These are phyloP conservation scores for Stylophora pistillata DNA, from an alignment of 64 coral and sea anemone genomes.

Conservation along the genomic window DNA sequence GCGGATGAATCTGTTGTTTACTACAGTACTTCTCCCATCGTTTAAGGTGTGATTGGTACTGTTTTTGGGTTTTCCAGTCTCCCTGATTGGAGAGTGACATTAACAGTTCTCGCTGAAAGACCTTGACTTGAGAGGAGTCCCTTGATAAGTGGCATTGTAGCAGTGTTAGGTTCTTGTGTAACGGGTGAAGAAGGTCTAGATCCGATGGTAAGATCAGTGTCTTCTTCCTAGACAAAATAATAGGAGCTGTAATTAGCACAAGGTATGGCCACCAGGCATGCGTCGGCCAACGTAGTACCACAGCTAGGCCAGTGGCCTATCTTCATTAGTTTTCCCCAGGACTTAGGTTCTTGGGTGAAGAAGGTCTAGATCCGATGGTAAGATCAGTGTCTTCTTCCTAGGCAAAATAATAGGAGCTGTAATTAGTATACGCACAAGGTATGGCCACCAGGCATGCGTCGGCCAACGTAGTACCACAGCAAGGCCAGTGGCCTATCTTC, in stretches of 20 bases:
- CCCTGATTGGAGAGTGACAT: slow-evolving; percentile 34
- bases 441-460: too few relatives aligned
- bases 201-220: slow-evolving; percentile 18
- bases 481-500: too few relatives aligned
- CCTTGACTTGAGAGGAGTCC: slow-evolving; percentile 7
- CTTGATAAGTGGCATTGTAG: slow-evolving; percentile 42
- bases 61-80: slow-evolving; percentile 15
- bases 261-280: slow-evolving; percentile 48
- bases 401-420: slow-evolving; percentile 23
- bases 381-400: slow-evolving; percentile 27
- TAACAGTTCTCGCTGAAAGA: slow-evolving; percentile 22
- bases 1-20: too few relatives aligned
- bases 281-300: too few relatives aligned
- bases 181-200: neutral
- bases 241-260: slow-evolving; percentile 31
- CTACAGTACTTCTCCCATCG: too few relatives aligned
- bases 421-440: too few relatives aligned
- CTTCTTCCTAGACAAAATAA: slow-evolving; percentile 8
- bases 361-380: neutral
- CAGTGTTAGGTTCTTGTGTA: neutral
- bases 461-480: too few relatives aligned
- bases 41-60: slow-evolving; percentile 25
- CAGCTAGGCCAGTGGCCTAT: too few relatives aligned
- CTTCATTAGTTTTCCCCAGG: too few relatives aligned
- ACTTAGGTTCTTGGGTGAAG: too few relatives aligned